A percentile compares a stretch with the other conserved stretches of the same genome.
Evolutionary conservation across 2,888 invertebrate species (phyloP).

Genomic region (Eristalis tenax): DNA sequence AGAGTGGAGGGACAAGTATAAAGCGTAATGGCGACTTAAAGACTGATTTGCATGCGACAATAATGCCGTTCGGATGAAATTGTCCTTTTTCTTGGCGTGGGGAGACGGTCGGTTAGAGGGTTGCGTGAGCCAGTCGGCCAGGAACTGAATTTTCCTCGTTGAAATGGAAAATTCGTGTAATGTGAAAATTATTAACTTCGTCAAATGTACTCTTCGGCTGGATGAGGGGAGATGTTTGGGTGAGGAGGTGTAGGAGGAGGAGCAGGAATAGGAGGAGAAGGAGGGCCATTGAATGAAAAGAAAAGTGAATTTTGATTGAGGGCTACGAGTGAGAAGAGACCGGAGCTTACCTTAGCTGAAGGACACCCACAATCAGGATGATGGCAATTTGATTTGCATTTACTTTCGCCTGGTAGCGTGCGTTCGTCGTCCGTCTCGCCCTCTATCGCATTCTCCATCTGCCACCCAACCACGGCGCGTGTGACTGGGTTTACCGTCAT

Average conservation of each 20-base stretch:
- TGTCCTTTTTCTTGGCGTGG: constrained; percentile 30
- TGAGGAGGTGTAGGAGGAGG: neutral
- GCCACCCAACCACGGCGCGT: neutral
- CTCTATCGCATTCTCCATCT: too few species aligned
- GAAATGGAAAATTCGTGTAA: constrained; percentile 54
- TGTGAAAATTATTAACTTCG: constrained; percentile 67
- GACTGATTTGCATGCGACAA: constrained; percentile 66
- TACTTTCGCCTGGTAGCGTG: constrained; percentile 18
- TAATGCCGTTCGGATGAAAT: constrained; percentile 63
- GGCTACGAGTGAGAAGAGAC: constrained; percentile 47
- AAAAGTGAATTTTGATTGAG: constrained; percentile 65
- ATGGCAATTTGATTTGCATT: constrained; percentile 65
- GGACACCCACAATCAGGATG: constrained; percentile 36
- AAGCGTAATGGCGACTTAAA: constrained; percentile 60
- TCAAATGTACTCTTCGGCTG: constrained; percentile 17
- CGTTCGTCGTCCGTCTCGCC: neutral
- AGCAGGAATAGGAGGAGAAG: neutral
- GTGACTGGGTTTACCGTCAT: neutral
- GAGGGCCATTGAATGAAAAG: neutral
- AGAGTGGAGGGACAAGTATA: constrained; percentile 23
- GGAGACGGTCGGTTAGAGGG: neutral
- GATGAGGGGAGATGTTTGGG: too few species aligned
- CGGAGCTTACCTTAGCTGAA: neutral
- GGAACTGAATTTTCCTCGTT: constrained; percentile 4
- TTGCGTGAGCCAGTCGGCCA: constrained; percentile 35